phyloP scores from a whole-genome alignment of 2,888 invertebrate genomes.

The Xylocampa areola region DNA sequence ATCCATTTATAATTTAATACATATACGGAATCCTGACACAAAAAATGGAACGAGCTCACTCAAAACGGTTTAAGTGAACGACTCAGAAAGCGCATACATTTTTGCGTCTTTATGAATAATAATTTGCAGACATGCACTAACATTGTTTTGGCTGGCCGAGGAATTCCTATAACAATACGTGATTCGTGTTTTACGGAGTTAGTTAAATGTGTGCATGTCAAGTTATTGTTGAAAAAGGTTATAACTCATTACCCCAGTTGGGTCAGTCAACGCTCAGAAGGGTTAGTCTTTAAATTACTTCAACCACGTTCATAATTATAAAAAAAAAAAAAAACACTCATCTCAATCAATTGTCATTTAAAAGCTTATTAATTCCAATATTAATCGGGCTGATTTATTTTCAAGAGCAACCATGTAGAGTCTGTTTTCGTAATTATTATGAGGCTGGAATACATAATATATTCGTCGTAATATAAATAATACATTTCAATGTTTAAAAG shows the following conservation, averaged over 20 bases:
- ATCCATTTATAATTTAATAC: too few relatives aligned
- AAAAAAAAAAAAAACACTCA: too few relatives aligned
- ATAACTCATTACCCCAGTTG: neutral
- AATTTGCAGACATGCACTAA: conserved; percentile 38
- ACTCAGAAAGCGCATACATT: conserved; percentile 28
- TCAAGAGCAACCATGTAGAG: too few relatives aligned
- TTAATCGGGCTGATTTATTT: too few relatives aligned
- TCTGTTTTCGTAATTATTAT: too few relatives aligned
- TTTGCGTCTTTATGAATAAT: conserved; percentile 44
- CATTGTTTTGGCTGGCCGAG: conserved; percentile 29
- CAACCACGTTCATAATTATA: too few relatives aligned
- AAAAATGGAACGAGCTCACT: conserved; percentile 6
- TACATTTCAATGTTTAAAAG: too few relatives aligned
- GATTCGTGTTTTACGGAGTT: conserved; percentile 30
- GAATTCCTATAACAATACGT: conserved; percentile 46
- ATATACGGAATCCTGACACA: conserved; percentile 17
- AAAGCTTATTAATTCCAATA: too few relatives aligned
- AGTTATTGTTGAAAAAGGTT: conserved; percentile 20
- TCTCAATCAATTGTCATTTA: too few relatives aligned
- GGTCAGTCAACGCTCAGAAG: neutral
- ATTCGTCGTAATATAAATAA: too few relatives aligned
- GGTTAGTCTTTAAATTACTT: too few relatives aligned
- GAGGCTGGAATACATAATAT: too few relatives aligned
- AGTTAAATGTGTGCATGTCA: conserved; percentile 16
- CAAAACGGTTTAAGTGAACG: conserved; percentile 9